Evolutionary conservation across 2,113 vertebrate genomes (phyloP), one percentile per base, ranked within the genome.

Genomic region (Ophiodon elongatus): DNA sequence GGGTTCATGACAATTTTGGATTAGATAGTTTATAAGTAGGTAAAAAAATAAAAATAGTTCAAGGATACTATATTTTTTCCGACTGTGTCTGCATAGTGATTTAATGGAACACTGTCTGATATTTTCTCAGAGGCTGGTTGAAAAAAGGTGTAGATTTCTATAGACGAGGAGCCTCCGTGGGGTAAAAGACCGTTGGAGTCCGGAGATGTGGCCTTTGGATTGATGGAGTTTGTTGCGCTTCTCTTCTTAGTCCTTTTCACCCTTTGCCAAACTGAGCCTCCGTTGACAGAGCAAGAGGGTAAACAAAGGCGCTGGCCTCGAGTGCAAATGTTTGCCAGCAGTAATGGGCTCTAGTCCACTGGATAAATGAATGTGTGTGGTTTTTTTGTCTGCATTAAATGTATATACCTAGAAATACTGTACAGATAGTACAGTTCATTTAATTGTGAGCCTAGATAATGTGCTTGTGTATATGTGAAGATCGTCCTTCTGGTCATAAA

Each of bases 241-340:
- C 76, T 73, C 84, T 84, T 76, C 78, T 80, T 43, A 13, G 79
- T 81, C 74, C 68, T 80, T 87, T 89, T 88, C 80, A 91, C 72
- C 73, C 64, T 63, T 82, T 33, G 80, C 84, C 90, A 90, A 92
- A 83, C 69, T 35, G 77, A 82, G 85, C 73, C 73, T 74, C 76
- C 52, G 83, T 88, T 87, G 81, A 89, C 86, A 86, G 72, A 89
- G 85, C 27, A 57, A 73, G 73, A 72, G 77, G 74, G 80, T 82
- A 90, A 85, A 94, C 90, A 91, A 85, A 87, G 76, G 73, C 57
- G 3, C 64, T 15, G 66, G 71, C 85, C 81, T 86, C 62, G 11
- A 87, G 85, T 68, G 82, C 75, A 91, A 90, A 93, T 89, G 89
- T 94, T 94, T 93, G 81, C 91, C 86, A 74, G 78, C 77, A 70